Evolutionary conservation across 2,797 vertebrate species (phyloP).

Genomic region (Dendrocincla fuliginosa): DNA sequence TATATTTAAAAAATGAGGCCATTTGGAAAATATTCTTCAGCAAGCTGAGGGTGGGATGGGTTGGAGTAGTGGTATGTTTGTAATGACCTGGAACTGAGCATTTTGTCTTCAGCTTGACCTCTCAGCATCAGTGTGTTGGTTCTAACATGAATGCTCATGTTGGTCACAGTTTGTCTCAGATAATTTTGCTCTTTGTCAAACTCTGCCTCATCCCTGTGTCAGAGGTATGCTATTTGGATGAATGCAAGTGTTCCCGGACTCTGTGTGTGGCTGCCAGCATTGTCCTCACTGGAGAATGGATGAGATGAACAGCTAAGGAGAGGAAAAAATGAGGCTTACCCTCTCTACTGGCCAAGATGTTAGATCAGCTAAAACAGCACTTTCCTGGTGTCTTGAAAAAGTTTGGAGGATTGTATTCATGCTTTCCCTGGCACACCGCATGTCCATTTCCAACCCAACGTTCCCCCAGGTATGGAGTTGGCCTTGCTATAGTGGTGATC

Average conservation of each 20-base stretch:
- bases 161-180: neutral
- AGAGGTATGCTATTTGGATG: neutral
- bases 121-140: neutral
- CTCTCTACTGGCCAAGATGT: neutral
- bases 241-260: fast-evolving
- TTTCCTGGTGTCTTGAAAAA: neutral
- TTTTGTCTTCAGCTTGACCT: neutral
- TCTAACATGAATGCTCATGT: neutral
- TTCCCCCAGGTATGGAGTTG: neutral
- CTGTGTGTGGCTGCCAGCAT: neutral
- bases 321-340: neutral
- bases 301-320: neutral
- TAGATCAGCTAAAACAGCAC: neutral
- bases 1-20: neutral
- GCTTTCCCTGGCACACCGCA: neutral
- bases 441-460: neutral
- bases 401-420: neutral
- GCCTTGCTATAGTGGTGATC: fast-evolving
- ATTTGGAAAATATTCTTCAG: neutral
- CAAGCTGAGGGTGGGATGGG: neutral
- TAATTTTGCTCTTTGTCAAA: neutral
- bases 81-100: neutral
- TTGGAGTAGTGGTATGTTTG: neutral
- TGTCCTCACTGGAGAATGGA: neutral
- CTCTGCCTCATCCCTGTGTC: neutral